phyloP scores from a whole-genome alignment of 2,888 invertebrate genomes.

The Hecatera dysodea region DNA sequence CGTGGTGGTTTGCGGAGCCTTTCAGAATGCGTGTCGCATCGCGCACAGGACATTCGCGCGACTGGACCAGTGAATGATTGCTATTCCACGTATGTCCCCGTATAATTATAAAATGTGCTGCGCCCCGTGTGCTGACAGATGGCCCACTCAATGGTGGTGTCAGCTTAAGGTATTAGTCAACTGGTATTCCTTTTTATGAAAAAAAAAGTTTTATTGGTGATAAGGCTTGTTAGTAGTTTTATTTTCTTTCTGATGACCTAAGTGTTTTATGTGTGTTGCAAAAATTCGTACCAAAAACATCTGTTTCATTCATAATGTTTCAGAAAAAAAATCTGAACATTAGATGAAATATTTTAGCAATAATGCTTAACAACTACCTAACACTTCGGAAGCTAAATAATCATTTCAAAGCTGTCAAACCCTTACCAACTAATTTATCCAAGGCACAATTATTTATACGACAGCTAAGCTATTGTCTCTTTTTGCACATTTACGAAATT shows the following conservation, averaged over 20 bases:
- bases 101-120: constrained; percentile 87
- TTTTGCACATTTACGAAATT: constrained; percentile 84
- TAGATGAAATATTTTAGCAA: neutral
- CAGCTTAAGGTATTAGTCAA: constrained; percentile 54
- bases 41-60: constrained; percentile 81
- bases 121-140: constrained; percentile 83
- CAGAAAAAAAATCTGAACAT: neutral
- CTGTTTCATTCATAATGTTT: no score
- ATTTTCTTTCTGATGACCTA: neutral
- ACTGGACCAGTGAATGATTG: constrained; percentile 77
- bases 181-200: neutral
- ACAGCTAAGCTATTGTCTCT: constrained; percentile 84
- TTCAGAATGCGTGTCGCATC: constrained; percentile 82
- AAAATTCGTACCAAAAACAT: no score
- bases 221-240: neutral
- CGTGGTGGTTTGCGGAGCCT: constrained; percentile 72
- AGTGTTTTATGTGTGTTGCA: neutral
- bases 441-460: constrained; percentile 84
- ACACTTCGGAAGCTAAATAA: neutral
- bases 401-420: constrained; percentile 24
- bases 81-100: constrained; percentile 80
- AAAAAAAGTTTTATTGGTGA: neutral
- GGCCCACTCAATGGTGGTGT: constrained; percentile 73
- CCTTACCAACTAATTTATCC: constrained; percentile 18
- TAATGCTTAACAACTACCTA: neutral